These are phyloP conservation scores for Scortum barcoo DNA, from an alignment of 2,113 vertebrate genomes.

Conservation along the genomic window DNA sequence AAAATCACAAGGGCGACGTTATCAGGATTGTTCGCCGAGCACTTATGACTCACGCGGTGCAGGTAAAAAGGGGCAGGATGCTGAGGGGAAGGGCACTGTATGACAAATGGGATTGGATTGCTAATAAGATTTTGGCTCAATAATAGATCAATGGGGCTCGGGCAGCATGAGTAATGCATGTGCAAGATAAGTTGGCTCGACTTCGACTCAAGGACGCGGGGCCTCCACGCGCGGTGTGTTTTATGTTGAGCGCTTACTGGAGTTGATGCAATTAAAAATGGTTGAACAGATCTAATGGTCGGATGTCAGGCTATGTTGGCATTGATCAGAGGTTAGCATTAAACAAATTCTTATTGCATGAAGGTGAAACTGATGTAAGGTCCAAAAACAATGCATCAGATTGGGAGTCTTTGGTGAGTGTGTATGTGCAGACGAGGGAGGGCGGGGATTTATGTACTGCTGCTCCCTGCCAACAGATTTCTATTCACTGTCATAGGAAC, in stretches of 20 bases:
- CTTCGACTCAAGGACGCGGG: slow-evolving; percentile 55
- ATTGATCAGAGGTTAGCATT: slow-evolving; percentile 25
- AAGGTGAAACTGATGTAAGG: slow-evolving; percentile 14
- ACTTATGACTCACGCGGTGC: slow-evolving; percentile 52
- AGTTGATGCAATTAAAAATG: not conserved
- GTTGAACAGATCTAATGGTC: not conserved
- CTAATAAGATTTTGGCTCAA: slow-evolving; percentile 70
- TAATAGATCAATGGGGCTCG: slow-evolving; percentile 69
- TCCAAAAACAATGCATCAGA: not conserved
- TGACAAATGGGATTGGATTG: slow-evolving; percentile 63
- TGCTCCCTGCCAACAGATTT: slow-evolving; percentile 7
- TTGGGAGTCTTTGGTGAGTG: not conserved
- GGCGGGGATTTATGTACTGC: not conserved
- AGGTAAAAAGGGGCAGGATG: slow-evolving; percentile 36
- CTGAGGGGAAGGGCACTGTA: slow-evolving; percentile 64
- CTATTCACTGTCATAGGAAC: slow-evolving; percentile 8
- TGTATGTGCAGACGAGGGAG: not conserved
- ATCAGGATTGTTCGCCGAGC: slow-evolving; percentile 30
- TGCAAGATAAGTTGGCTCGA: slow-evolving; percentile 29
- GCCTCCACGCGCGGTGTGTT: not conserved
- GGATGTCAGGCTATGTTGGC: not conserved
- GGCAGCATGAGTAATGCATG: slow-evolving; percentile 63
- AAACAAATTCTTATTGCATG: not conserved
- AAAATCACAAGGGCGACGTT: slow-evolving; percentile 32
- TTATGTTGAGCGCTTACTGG: slow-evolving; percentile 4